Percentiles rank a stretch among this genome's conserved stretches.
These are phyloP conservation scores for Phylloscopus whistleri DNA, from an alignment of 2,113 vertebrate genomes.

Conservation along the genomic window DNA sequence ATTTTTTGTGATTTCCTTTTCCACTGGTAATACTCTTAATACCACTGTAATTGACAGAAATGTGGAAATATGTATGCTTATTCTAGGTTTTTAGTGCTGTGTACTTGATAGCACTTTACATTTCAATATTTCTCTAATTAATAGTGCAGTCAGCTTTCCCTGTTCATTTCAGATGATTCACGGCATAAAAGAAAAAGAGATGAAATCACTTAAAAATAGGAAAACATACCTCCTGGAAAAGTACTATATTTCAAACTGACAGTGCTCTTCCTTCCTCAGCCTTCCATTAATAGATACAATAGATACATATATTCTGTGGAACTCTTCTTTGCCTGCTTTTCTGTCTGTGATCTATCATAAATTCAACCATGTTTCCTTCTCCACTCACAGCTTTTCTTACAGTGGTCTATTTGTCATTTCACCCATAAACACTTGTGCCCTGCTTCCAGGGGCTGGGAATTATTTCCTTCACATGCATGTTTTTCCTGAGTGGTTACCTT, in stretches of 20 bases:
- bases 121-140: slow-evolving; percentile 42
- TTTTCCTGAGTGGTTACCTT: neutral
- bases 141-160: slow-evolving; percentile 14
- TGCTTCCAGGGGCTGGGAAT: neutral
- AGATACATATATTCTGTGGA: neutral
- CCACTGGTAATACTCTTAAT: neutral
- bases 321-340: neutral
- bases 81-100: neutral
- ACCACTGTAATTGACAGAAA: neutral
- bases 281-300: slow-evolving; percentile 22
- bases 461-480: neutral
- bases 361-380: neutral
- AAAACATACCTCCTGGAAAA: neutral
- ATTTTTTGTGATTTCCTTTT: neutral
- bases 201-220: neutral
- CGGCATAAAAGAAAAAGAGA: neutral
- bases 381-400: neutral
- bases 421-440: neutral
- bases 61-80: neutral
- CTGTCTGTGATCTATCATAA: neutral
- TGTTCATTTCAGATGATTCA: neutral
- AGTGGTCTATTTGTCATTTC: neutral
- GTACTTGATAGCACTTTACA: neutral
- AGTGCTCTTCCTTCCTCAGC: neutral
- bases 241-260: slow-evolving; percentile 18